Base-by-base conservation (phyloP, 2,888 invertebrate species). In the Harpalus rubripes region DNA sequence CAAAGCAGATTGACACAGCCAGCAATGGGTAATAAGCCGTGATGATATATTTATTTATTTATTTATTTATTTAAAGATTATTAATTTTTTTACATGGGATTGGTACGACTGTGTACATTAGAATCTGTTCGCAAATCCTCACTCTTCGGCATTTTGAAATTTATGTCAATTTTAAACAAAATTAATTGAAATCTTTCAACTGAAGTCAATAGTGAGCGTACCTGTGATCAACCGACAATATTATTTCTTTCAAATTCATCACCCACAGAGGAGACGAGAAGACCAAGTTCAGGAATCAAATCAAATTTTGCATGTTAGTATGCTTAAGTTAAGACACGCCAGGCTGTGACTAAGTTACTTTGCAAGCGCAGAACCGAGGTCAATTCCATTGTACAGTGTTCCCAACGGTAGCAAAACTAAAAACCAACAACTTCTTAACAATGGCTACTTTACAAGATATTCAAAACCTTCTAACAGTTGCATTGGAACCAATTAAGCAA, bases 101-200 rank as follows among this genome's bases (percentile, higher is more conserved):
- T 22, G 22, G 44, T 44, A 44, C 44, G 44, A 44, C 44, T 44
- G 44, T 44, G 2, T 44, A 10, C 10, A 44, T 44, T 44, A 10
- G 44, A 44, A 44, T 10, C 10, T 1, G 44, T 44, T 44, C 10
- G 44, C n/a, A 15, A 12, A 22, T 16, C 4, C 3, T 1, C 52
- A 8, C 15, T 15, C 80, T 80, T n/a, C 8, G 39, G 15, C 18
- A 78, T 78, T 52, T 61, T 61, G 7, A 7, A 12, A n/a, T 12
- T 61, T 16, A 16, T 7, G 15, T 16, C 44, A 44, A 44, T 44
- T 10, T 44, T 44, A 44, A 44, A 44, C 44, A 44, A 44, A 44
- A 44, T 44, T 10, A 10, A 44, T 44, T 44, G 10, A 10, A 44
- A 10, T 44, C 10, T 44, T 44, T 5, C 2, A 44, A 10, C 10